Conservation (phyloP, 2,888 invertebrate species). For the Endotricha flammealis region DNA sequence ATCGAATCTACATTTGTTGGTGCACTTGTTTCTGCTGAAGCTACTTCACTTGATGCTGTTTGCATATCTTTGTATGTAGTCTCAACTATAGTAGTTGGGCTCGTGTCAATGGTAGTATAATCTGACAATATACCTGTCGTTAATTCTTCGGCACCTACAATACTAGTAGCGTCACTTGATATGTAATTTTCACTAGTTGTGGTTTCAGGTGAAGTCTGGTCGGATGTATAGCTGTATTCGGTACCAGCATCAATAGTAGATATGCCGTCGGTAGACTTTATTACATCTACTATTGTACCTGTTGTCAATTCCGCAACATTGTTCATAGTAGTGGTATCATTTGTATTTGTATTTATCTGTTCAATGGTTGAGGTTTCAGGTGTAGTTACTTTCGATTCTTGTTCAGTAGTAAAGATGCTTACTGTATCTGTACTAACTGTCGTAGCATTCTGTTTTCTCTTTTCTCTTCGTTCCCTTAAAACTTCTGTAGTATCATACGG, state of each 20-base stretch:
- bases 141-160: not conserved
- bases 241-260: not conserved
- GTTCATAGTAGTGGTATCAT: not conserved
- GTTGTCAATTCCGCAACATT: too few species aligned
- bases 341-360: not conserved
- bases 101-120: not conserved
- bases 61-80: not conserved
- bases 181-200: too few species aligned
- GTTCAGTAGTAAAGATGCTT: not conserved
- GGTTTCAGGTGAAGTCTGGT: too few species aligned
- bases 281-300: not conserved
- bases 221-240: too few species aligned
- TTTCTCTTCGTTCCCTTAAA: not conserved
- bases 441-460: not conserved
- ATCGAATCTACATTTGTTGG: slow-evolving; percentile 6
- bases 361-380: not conserved
- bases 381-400: not conserved
- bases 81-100: not conserved
- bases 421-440: slow-evolving; percentile 7
- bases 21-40: not conserved
- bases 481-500: slow-evolving; percentile 13
- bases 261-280: too few species aligned
- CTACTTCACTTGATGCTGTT: not conserved
- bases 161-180: not conserved
- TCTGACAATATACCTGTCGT: not conserved